phyloP scores from a whole-genome alignment of 92 coral and sea anemone species.

The Diadumene lineata region DNA sequence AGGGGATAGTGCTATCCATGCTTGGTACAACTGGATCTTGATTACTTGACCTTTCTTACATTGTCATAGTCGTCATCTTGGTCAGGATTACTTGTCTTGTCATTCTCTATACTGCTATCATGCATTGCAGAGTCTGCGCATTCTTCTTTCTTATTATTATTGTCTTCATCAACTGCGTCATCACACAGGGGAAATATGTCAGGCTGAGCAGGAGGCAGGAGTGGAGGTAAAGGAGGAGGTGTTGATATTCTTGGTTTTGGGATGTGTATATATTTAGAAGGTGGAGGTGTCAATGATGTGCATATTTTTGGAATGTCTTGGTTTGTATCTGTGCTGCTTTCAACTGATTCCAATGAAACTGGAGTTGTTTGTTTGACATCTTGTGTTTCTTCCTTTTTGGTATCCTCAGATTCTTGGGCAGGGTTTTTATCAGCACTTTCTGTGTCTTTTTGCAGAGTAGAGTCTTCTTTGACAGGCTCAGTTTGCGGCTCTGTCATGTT shows the following conservation, averaged over 20 bases:
- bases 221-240: background rate
- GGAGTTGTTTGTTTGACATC: background rate
- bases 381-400: background rate
- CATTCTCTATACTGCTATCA: conserved; percentile 24
- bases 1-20: no score
- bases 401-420: background rate
- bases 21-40: no score
- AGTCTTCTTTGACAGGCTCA: conserved; percentile 2
- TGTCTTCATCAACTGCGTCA: background rate
- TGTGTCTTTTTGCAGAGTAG: background rate
- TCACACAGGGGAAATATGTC: background rate
- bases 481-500: background rate
- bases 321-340: background rate
- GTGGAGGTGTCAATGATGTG: conserved; percentile 4
- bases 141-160: background rate
- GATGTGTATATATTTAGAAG: background rate
- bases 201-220: background rate
- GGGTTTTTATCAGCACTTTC: background rate
- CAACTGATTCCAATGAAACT: background rate
- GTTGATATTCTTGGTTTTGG: background rate
- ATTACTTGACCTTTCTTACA: no score
- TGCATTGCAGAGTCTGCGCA: background rate
- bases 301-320: background rate
- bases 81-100: conserved; percentile 16
- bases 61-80: conserved; percentile 45